Evolutionary conservation across 2,888 invertebrate species (phyloP), one percentile per base, ranked within the genome.

Genomic region (Spicauda simplicius): DNA sequence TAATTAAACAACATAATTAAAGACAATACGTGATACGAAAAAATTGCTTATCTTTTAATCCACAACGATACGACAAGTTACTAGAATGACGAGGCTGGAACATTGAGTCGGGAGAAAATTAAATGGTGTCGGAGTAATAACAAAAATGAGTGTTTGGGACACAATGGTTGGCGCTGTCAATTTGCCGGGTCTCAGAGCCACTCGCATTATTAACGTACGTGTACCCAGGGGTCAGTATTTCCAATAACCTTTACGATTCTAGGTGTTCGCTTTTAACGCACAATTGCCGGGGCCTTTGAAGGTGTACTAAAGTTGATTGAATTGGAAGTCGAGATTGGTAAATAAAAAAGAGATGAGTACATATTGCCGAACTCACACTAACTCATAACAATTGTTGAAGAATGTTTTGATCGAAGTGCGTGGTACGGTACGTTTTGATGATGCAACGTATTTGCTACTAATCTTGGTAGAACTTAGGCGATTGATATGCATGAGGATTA

Each of bases 111-210:
- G 70, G 73, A 70, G 74, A 73, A 80, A 80, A 81, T 81, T 75
- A 80, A 81, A 79, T 75, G 77, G 74, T 70, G 73, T 68, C 70
- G 72, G 74, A 75, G 74, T 75, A 73, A 78, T 78, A 79, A 78
- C 76, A 80, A 80, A 80, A 80, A 78, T 77, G 78, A 76, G 73
- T 75, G 74, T 77, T 76, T 73, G 68, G 73, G 73, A 73, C 74
- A 73, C 75, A 75, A 73, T 74, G 76, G 76, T 61, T 52, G 72
- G 69, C 71, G 71, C 61, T 70, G 72, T 70, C 71, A 73, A 70
- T 73, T 72, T 70, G 66, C 69, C 60, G n/a, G n/a, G 45, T 10
- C 41, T 52, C 20, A 41, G 48, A 48, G 58, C 69, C 68, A 64
- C 65, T 68, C 69, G 69, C 70, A 69, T 69, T 71, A 73, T 69